Percentiles rank a stretch among this genome's conserved stretches.
phyloP scores from a whole-genome alignment of 2,113 vertebrate species.

The Riparia riparia region DNA sequence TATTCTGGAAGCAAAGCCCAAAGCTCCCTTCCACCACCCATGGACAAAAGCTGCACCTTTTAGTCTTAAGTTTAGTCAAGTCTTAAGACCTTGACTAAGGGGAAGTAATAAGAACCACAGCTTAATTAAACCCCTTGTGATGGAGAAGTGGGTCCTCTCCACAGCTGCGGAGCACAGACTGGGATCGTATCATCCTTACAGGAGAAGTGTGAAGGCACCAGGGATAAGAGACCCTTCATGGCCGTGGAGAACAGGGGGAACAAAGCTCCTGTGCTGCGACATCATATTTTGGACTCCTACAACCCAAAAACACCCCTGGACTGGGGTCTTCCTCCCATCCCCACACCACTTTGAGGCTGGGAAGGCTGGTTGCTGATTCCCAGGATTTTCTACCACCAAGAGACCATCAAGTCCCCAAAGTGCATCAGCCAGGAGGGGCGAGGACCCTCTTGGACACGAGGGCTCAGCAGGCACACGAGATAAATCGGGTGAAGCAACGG shows the following conservation, averaged over 20 bases:
- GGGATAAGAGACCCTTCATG: not conserved
- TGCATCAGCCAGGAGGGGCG: fast-evolving
- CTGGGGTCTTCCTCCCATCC: not conserved
- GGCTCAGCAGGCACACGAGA: not conserved
- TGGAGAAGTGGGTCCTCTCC: not conserved
- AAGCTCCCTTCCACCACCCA: fast-evolving
- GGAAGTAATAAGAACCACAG: not conserved
- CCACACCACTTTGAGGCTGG: not conserved
- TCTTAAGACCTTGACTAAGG: not conserved
- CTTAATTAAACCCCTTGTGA: not conserved
- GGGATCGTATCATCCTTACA: not conserved
- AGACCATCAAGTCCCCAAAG: not conserved
- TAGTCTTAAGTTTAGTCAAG: not conserved
- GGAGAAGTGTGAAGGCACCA: not conserved
- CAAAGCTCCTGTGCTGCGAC: not conserved
- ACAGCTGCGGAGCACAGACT: fast-evolving
- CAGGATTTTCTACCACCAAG: not conserved
- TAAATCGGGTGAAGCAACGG: not conserved
- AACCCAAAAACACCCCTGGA: not conserved
- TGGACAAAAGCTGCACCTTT: not conserved
- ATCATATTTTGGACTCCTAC: not conserved
- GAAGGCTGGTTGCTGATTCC: not conserved
- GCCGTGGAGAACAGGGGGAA: not conserved
- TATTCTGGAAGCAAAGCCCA: not conserved
- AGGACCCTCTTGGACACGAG: fast-evolving